Evolutionary conservation across 2,797 vertebrate genomes (phyloP).

Genomic region (Tadarida brasiliensis): DNA sequence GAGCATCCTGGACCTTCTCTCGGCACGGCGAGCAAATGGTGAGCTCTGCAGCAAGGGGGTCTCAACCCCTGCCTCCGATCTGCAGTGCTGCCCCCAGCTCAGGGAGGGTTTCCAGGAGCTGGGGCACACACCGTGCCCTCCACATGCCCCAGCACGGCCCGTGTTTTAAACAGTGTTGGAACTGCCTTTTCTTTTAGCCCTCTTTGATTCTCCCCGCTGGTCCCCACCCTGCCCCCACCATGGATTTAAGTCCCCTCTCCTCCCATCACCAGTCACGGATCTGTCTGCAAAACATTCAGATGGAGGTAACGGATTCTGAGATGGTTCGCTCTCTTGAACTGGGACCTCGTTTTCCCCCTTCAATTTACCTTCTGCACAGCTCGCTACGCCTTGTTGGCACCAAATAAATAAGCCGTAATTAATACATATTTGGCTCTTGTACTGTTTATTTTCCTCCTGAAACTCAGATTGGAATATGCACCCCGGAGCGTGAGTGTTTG

Average conservation of each 20-base stretch:
- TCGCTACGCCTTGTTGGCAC: slow-evolving; percentile 42
- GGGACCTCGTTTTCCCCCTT: slow-evolving; percentile 52
- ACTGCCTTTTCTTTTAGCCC: neutral
- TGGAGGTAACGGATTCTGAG: neutral
- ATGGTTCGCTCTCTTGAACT: neutral
- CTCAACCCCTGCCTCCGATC: neutral
- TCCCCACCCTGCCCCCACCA: accelerated
- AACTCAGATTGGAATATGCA: slow-evolving; percentile 48
- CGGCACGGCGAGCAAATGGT: neutral
- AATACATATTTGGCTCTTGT: slow-evolving; percentile 68
- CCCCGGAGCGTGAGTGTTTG: slow-evolving; percentile 50
- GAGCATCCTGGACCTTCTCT: neutral
- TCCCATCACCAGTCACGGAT: neutral
- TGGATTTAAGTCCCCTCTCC: neutral
- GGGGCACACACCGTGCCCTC: neutral
- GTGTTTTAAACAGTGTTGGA: no score
- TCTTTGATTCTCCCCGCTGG: neutral
- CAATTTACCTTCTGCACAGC: slow-evolving; percentile 53
- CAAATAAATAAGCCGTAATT: slow-evolving; percentile 77
- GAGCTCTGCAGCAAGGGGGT: neutral
- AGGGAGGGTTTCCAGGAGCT: neutral
- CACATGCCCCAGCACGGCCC: neutral
- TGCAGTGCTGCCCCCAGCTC: neutral
- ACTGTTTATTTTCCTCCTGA: slow-evolving; percentile 67
- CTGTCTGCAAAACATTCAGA: neutral